Conservation (phyloP, 2,888 invertebrate genomes). For the Stictocephala bisonia region DNA sequence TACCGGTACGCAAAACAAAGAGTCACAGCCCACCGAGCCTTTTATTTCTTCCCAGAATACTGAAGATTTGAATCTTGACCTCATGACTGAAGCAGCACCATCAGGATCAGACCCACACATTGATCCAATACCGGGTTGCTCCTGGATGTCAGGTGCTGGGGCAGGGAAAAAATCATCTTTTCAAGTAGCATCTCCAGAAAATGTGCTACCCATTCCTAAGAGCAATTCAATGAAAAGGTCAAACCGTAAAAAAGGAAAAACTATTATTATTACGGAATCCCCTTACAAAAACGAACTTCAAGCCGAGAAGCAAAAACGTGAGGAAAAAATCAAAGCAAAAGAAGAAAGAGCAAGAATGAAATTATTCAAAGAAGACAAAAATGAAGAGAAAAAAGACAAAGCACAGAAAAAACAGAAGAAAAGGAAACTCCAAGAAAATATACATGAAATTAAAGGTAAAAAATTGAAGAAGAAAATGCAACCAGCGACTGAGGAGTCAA, state of each 20-base stretch:
- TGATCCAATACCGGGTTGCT: not conserved
- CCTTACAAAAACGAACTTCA: slow-evolving; percentile 11
- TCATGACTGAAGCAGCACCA: too few species aligned
- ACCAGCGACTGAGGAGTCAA: too few species aligned
- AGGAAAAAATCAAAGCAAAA: not conserved
- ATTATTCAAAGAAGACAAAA: not conserved
- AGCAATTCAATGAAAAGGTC: not conserved
- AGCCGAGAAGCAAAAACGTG: not conserved
- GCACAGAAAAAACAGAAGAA: not conserved
- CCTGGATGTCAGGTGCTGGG: not conserved
- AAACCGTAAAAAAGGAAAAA: slow-evolving; percentile 2
- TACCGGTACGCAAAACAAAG: too few species aligned
- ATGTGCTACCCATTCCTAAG: slow-evolving; percentile 2
- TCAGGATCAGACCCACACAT: too few species aligned
- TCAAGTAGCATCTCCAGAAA: not conserved
- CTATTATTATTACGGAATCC: slow-evolving; percentile 2
- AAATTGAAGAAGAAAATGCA: not conserved
- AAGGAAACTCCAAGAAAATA: not conserved
- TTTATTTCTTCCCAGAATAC: too few species aligned
- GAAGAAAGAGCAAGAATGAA: not conserved
- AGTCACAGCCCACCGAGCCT: too few species aligned
- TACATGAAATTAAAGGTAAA: not conserved
- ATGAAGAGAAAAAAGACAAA: not conserved
- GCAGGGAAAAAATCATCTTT: too few species aligned
- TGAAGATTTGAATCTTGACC: too few species aligned